These are phyloP conservation scores for Seriola dumerili DNA, from an alignment of 2,113 vertebrate genomes.

Conservation along the genomic window DNA sequence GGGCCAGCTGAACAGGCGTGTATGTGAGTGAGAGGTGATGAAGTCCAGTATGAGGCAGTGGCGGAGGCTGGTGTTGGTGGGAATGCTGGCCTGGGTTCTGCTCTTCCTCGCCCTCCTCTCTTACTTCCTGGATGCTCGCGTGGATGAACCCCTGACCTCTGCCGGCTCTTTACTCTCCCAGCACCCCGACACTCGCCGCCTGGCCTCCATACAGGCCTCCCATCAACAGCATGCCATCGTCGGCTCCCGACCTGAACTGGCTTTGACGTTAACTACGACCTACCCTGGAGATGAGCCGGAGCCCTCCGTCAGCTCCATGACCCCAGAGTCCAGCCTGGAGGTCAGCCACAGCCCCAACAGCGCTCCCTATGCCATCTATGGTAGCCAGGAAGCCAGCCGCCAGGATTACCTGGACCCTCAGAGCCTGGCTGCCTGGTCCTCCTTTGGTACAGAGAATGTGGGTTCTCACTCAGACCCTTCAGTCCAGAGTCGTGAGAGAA, in stretches of 20 bases:
- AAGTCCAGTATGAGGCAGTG: constrained; percentile 97
- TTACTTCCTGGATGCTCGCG: constrained; percentile 93
- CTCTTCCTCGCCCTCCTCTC: constrained; percentile 93
- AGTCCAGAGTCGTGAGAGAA: constrained; percentile 72
- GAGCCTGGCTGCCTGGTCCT: constrained; percentile 83
- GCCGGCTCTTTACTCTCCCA: constrained; percentile 85
- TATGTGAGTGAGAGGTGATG: constrained; percentile 83
- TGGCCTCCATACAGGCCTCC: constrained; percentile 89
- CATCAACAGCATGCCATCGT: constrained; percentile 73
- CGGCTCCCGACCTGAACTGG: constrained; percentile 64
- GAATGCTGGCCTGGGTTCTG: constrained; percentile 94
- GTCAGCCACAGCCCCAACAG: constrained; percentile 63
- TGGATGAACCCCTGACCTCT: constrained; percentile 86
- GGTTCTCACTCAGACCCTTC: constrained; percentile 72
- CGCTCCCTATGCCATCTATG: constrained; percentile 63
- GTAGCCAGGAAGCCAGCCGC: constrained; percentile 67
- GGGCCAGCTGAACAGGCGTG: constrained; percentile 51
- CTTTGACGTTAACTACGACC: constrained; percentile 43
- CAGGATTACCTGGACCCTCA: constrained; percentile 78
- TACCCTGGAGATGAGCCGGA: constrained; percentile 41
- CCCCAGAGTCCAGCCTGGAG: constrained; percentile 55
- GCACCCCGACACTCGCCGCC: constrained; percentile 89
- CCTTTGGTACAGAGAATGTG: constrained; percentile 80
- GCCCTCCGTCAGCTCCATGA: constrained; percentile 39
- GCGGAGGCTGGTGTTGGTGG: constrained; percentile 92